Percentiles rank a stretch among this genome's conserved stretches.
Conservation (phyloP, 2,113 vertebrate species). For the Barnardius zonarius region DNA sequence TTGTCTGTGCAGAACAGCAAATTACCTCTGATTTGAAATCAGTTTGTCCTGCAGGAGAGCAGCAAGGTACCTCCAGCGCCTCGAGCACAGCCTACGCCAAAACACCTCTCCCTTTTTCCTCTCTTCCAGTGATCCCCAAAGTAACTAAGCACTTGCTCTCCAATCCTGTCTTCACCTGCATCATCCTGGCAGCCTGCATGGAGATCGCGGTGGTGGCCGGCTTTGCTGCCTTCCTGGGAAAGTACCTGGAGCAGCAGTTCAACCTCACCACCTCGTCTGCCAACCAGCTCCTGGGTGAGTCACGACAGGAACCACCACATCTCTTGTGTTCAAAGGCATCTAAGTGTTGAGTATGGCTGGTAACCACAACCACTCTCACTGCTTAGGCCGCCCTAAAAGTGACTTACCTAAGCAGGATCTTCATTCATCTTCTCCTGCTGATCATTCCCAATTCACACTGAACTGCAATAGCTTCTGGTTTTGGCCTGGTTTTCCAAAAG, state of each 20-base stretch:
- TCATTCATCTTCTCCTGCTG: constrained; percentile 14
- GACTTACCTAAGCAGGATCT: background rate
- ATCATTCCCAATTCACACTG: background rate
- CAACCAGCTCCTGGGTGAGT: constrained; percentile 94
- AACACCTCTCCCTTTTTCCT: background rate
- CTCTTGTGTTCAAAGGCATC: background rate
- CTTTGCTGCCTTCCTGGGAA: constrained; percentile 94
- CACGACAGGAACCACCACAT: background rate
- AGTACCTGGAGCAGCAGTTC: constrained; percentile 98
- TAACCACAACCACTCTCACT: background rate
- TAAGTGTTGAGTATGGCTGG: fast-evolving
- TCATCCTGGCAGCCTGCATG: constrained; percentile 95
- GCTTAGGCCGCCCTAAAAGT: background rate
- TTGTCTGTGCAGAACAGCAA: background rate
- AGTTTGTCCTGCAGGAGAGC: background rate
- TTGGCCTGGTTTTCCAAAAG: background rate
- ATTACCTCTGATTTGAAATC: background rate
- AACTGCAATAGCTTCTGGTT: background rate
- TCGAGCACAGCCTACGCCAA: background rate
- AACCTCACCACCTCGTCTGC: constrained; percentile 96
- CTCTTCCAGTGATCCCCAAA: constrained; percentile 88
- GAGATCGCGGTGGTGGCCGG: constrained; percentile 96
- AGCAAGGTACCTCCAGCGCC: background rate
- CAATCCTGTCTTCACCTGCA: constrained; percentile 97
- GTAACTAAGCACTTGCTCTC: constrained; percentile 95